Evolutionary conservation across 2,888 invertebrate species (phyloP), one percentile per base, ranked within the genome.

Genomic region (Microctonus aethiopoides): DNA sequence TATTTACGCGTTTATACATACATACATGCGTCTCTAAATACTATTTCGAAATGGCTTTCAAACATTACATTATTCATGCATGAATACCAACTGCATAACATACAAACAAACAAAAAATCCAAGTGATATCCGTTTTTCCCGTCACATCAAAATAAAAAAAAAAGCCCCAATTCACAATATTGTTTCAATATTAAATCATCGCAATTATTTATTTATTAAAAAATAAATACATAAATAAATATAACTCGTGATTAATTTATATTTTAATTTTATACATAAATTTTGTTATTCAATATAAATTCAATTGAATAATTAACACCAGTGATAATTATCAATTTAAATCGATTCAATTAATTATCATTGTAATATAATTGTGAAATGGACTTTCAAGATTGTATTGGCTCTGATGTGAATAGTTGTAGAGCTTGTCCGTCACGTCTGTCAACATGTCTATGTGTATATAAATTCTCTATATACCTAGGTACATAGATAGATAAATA

Each of bases 361-460:
- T 9, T 26, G 7, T 26, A 1, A 24, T 57, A 20, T 57, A 13
- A 11, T 16, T 26, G 13, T 57, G 32, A 16, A 16, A n/a, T 26
- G 0, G 20, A 29, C 6, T 26, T 29, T 32, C 39, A 65, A 57
- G 41, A 67, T 63, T 70, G 62, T 67, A 72, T 67, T 56, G 66
- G 29, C 69, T 59, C 52, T 52, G 29, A n/a, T 61, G 61, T 32
- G 26, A 57, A 62, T 29, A n/a, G 36, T 13, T 51, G 32, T n/a
- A 59, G 70, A 68, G 69, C 74, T 77, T 79, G 81, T 81, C 81
- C 74, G 76, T 82, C 83, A 83, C 77, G 16, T 80, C 81, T 82
- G 83, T 83, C 83, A 83, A 80, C 81, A 76, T 75, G 75, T 76
- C 73, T 77, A 80, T 80, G 79, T 81, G 80, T 46, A 46, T 46